phyloP scores from a whole-genome alignment of 2,113 vertebrate genomes.

The Heteronetta atricapilla region DNA sequence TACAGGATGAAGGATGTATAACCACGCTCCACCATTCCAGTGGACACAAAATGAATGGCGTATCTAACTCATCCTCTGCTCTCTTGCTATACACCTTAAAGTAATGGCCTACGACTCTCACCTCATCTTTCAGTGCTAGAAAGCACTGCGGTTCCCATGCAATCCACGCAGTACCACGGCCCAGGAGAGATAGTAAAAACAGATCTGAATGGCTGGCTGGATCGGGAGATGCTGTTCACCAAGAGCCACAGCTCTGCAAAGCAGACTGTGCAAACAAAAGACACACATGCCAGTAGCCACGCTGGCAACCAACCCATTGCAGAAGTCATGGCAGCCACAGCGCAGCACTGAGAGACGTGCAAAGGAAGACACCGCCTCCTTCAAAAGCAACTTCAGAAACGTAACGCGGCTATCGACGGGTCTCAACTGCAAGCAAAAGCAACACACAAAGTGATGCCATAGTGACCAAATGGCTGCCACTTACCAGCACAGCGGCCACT shows the following conservation, averaged over 20 bases:
- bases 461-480: constrained; percentile 68
- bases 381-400: not conserved
- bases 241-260: not conserved
- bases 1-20: not conserved
- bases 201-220: accelerated
- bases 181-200: not conserved
- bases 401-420: not conserved
- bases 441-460: not conserved
- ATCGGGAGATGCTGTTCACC: not conserved
- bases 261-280: not conserved
- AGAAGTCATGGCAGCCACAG: not conserved
- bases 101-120: not conserved
- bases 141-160: accelerated
- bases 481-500: constrained; percentile 19
- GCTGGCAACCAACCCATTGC: not conserved
- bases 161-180: not conserved
- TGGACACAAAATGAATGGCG: not conserved
- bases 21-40: not conserved
- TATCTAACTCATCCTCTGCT: not conserved
- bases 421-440: not conserved
- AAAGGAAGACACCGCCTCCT: not conserved
- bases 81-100: not conserved
- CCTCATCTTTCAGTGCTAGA: not conserved
- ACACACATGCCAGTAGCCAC: not conserved
- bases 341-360: not conserved